Conservation (phyloP, 2,888 invertebrate genomes). For the Chalcosyrphus nemorum region DNA sequence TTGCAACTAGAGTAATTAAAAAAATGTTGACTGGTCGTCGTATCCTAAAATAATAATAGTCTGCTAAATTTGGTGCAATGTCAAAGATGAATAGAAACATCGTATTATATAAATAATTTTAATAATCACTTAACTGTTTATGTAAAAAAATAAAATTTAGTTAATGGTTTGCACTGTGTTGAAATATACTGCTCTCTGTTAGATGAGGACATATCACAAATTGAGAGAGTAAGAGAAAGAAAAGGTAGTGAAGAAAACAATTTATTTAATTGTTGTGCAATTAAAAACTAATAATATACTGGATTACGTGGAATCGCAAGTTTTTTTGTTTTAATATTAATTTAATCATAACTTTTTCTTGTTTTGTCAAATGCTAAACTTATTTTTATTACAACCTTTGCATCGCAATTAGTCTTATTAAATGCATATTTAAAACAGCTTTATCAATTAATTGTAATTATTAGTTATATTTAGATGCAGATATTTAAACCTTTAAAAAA, state of each 20-base stretch:
- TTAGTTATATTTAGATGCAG: neutral
- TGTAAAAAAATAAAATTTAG: slow-evolving; percentile 33
- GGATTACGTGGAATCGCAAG: slow-evolving; percentile 66
- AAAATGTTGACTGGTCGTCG: slow-evolving; percentile 2
- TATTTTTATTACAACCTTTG: neutral
- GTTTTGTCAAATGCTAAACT: neutral
- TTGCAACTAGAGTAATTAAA: slow-evolving; percentile 34
- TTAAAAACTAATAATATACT: slow-evolving; percentile 48
- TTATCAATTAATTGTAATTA: neutral
- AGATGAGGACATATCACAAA: slow-evolving; percentile 23
- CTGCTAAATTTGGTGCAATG: neutral
- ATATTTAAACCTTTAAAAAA: no score
- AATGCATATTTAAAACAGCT: neutral
- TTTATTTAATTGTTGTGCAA: slow-evolving; percentile 58
- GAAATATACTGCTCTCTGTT: slow-evolving; percentile 41
- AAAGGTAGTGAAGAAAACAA: slow-evolving; percentile 33
- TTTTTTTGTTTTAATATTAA: slow-evolving; percentile 6
- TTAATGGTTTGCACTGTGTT: slow-evolving; percentile 55
- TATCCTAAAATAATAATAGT: slow-evolving; percentile 16
- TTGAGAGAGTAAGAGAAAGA: slow-evolving; percentile 16
- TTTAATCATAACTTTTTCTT: neutral
- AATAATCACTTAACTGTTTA: slow-evolving; percentile 47
- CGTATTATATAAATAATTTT: slow-evolving; percentile 55
- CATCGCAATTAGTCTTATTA: neutral
- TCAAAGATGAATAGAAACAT: slow-evolving; percentile 20